Percentiles rank a stretch among this genome's conserved stretches.
phyloP scores from a whole-genome alignment of 2,888 invertebrate species.

The Eumacrocentrus americanus region DNA sequence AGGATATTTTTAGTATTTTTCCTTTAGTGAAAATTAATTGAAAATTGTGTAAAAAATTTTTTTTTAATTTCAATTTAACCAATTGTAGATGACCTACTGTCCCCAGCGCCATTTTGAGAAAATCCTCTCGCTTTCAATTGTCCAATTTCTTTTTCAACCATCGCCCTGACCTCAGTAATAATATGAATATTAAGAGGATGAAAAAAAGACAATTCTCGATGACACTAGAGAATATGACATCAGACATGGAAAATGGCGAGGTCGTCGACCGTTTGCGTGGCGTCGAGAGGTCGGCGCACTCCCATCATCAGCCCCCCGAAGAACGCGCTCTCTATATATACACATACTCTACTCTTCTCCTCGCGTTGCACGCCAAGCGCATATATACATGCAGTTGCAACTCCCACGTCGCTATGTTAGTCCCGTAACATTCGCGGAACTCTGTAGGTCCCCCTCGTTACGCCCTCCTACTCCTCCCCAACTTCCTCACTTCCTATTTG shows the following conservation, averaged over 20 bases:
- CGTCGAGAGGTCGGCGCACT: constrained; percentile 56
- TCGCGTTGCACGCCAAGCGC: constrained; percentile 38
- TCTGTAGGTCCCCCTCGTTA: constrained; percentile 32
- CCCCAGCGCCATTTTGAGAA: background rate
- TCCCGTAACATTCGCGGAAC: constrained; percentile 62
- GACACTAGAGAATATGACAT: constrained; percentile 7
- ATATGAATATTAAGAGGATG: background rate
- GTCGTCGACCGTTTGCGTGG: constrained; percentile 57
- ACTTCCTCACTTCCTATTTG: background rate
- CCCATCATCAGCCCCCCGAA: constrained; percentile 34
- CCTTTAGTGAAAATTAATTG: background rate
- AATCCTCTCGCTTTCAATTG: constrained; percentile 5
- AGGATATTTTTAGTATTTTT: background rate
- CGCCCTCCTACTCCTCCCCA: constrained; percentile 26
- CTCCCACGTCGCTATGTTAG: constrained; percentile 60
- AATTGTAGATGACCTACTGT: background rate
- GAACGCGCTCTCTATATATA: constrained; percentile 12
- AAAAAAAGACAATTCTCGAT: background rate
- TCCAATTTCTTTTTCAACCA: constrained; percentile 1
- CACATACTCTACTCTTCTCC: constrained; percentile 1
- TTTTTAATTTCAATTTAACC: background rate
- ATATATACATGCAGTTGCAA: constrained; percentile 47
- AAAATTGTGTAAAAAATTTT: background rate
- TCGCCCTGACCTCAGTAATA: background rate
- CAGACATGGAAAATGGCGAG: constrained; percentile 39